Evolutionary conservation across 2,113 vertebrate species (phyloP), one percentile per base, ranked within the genome.

Genomic region (Chiloscyllium plagiosum): DNA sequence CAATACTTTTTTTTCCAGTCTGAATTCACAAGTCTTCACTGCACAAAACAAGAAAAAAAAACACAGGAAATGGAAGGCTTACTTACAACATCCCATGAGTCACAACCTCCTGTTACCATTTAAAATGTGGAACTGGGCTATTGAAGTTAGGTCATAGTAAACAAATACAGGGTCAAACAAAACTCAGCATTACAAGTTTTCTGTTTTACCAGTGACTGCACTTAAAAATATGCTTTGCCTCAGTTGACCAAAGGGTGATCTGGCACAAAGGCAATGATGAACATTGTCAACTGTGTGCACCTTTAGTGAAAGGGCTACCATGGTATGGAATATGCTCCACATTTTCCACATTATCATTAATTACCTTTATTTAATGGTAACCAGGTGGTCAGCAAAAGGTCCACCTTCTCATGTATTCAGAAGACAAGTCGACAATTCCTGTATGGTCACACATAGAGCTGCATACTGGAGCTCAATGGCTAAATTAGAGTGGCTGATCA

Each of bases 81-180:
- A 22, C 47, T 72, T 95, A 50, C 37, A 72, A 95, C 87, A 90
- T 61, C 52, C 69, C 69, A 52, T 52, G 94, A 95, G 68, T 94
- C 93, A 94, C 22, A 50, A 26, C 10, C 47, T 29, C 69, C 29
- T 72, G 33, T 95, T 33, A 95, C 37, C 24, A 50, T 24, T 29
- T 22, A 33, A 72, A 15, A 29, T 69, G n/a, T 20, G 26, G 24
- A 70, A 70, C 87, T 17, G 17, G 7, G 68, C 65, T 94, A 69
- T 2, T 5, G 37, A 95, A 47, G 47, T 95, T 42, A 61, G 13
- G 22, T 90, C 6, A 72, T 72, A 19, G 12, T 52, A 29, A 69
- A 72, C 42, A 95, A 95, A 33, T 52, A 94, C 0, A 66, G 61
- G 61, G 17, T 93, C 70, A 47, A 95, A 95, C 42, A 95, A 50